Evolutionary conservation across 2,888 invertebrate species (phyloP), one percentile per base, ranked within the genome.

Genomic region (Euplexia lucipara): DNA sequence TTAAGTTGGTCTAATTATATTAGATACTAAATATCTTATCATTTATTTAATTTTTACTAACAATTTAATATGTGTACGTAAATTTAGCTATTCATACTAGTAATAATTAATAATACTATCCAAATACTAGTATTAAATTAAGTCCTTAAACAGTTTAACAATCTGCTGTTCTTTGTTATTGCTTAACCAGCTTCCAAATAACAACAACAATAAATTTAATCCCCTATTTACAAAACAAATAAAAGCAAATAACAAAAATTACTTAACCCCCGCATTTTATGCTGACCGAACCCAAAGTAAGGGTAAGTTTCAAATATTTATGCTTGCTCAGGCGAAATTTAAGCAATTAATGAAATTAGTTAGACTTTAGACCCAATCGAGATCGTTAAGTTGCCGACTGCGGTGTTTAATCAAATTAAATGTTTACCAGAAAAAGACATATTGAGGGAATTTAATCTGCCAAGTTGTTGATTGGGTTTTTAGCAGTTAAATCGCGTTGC

Each of bases 301-400:
- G 70, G 69, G 65, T 74, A 81, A 83, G 72, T 78, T 83, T 67
- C 75, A 75, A 83, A 83, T 81, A 83, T 81, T 83, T 81, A 81
- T 73, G 83, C 72, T 75, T 75, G 79, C 71, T 80, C 75, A 61
- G 59, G 72, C 71, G 12, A 82, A 81, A 81, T 81, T 81, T 78
- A 42, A 61, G 75, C 82, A 75, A 83, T 81, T 81, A 83, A 81
- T 78, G 70, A 66, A 81, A 83, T 81, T 83, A 83, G 75, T 81
- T 83, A 48, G 66, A 64, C 67, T 74, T 81, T 75, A 60, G 56
- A 63, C 66, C 81, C 69, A 75, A 75, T 80, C 61, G 70, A 49
- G 47, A 65, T 42, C 59, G 70, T 81, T 69, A 71, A 80, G 47
- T 82, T 70, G 69, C 61, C 39, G 58, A 73, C 56, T 68, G 4